These are phyloP conservation scores for Forbesichthys papilliferus DNA, from an alignment of 2,113 vertebrate genomes.

Conservation along the genomic window DNA sequence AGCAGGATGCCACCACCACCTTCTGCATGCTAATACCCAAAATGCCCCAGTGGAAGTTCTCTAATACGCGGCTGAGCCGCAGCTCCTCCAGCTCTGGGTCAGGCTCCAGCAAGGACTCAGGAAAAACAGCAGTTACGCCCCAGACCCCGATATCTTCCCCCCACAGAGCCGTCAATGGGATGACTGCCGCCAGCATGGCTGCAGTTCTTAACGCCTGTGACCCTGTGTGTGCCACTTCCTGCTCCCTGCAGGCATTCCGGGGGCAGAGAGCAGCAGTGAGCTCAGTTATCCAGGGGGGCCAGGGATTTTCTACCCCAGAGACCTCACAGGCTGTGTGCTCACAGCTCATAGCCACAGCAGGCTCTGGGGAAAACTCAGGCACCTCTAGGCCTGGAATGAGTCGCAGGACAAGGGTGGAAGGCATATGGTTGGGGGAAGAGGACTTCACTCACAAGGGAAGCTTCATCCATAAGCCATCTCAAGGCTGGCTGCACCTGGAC, in stretches of 20 bases:
- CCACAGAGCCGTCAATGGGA: conserved; percentile 38
- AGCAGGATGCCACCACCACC: conserved; percentile 87
- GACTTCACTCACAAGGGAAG: conserved; percentile 88
- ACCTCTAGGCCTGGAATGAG: conserved; percentile 71
- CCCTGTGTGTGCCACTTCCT: conserved; percentile 85
- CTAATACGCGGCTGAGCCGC: conserved; percentile 85
- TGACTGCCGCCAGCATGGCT: conserved; percentile 75
- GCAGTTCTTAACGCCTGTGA: conserved; percentile 89
- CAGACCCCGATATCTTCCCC: conserved; percentile 50
- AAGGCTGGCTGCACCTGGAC: conserved; percentile 94
- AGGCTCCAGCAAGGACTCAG: conserved; percentile 79
- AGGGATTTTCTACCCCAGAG: conserved; percentile 59
- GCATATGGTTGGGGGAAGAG: conserved; percentile 76
- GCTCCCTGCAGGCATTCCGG: conserved; percentile 81
- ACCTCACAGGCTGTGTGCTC: neutral
- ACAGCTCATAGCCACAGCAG: conserved; percentile 33
- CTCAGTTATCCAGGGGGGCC: conserved; percentile 50
- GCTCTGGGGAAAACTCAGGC: conserved; percentile 49
- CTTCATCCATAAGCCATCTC: conserved; percentile 95
- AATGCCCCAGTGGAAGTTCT: conserved; percentile 95
- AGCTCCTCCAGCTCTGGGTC: conserved; percentile 83
- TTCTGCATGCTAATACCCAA: conserved; percentile 92
- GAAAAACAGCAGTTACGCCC: conserved; percentile 54
- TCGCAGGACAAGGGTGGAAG: conserved; percentile 79
- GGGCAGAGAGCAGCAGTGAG: conserved; percentile 68